Evolutionary conservation across 2,888 invertebrate species (phyloP).

Genomic region (Scaptodrosophila latifasciaeformis): DNA sequence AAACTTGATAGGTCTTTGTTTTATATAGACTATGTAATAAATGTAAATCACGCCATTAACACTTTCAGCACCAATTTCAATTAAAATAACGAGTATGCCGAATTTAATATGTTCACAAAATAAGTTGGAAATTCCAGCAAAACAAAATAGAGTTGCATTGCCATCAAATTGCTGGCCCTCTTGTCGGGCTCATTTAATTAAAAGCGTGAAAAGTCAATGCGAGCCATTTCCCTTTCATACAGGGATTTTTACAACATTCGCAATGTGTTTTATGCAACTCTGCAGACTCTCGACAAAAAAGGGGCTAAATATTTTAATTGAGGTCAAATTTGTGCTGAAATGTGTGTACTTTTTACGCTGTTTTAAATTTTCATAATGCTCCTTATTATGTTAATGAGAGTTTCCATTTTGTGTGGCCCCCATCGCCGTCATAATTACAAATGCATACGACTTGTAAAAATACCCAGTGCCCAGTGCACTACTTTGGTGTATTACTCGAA

Average conservation of each 20-base stretch:
- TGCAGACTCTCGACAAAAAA: constrained; percentile 42
- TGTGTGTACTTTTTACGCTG: constrained; percentile 38
- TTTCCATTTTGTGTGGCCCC: constrained; percentile 25
- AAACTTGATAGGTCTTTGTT: constrained; percentile 1
- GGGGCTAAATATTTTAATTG: constrained; percentile 51
- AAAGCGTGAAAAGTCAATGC: constrained; percentile 56
- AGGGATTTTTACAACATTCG: too few relatives aligned
- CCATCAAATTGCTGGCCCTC: constrained; percentile 37
- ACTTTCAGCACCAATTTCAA: constrained; percentile 37
- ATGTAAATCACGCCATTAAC: constrained; percentile 43
- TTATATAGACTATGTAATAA: constrained; percentile 25
- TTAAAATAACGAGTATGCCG: constrained; percentile 42
- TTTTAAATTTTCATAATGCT: constrained; percentile 51
- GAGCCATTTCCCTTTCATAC: too few relatives aligned
- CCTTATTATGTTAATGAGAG: constrained; percentile 59
- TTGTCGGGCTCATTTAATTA: constrained; percentile 39
- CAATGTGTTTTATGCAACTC: constrained; percentile 36
- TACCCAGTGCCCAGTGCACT: too few relatives aligned
- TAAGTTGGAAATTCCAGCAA: too few relatives aligned
- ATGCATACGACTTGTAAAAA: too few relatives aligned
- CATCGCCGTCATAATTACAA: too few relatives aligned
- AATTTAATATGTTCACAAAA: constrained; percentile 40
- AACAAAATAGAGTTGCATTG: too few relatives aligned
- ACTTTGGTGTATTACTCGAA: too few relatives aligned
- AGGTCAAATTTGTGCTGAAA: constrained; percentile 40